Evolutionary conservation across 2,888 invertebrate species (phyloP).

Genomic region (Anthophora plumipes): DNA sequence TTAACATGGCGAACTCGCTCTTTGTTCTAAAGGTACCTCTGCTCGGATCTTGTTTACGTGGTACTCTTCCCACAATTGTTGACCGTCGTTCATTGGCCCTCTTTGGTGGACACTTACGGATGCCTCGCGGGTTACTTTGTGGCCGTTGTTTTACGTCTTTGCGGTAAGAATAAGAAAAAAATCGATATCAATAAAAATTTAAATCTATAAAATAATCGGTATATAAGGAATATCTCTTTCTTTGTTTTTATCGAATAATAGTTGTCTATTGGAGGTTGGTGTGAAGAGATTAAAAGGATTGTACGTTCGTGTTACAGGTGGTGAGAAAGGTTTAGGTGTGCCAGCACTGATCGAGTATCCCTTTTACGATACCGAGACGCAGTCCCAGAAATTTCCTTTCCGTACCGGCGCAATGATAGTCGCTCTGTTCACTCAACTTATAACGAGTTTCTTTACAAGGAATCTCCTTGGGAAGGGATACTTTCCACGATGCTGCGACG

Average conservation of each 20-base stretch:
- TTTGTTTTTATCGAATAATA: too few relatives aligned
- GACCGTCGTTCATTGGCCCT: constrained; percentile 88
- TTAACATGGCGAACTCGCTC: constrained; percentile 1
- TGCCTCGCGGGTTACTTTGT: constrained; percentile 86
- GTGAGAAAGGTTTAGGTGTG: constrained; percentile 87
- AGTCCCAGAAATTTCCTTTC: constrained; percentile 88
- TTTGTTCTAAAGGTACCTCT: constrained; percentile 85
- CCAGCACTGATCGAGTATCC: constrained; percentile 87
- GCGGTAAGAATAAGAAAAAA: constrained; percentile 75
- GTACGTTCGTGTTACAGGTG: constrained; percentile 83
- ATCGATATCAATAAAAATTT: too few relatives aligned
- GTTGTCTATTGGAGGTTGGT: too few relatives aligned
- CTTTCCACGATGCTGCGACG: constrained; percentile 81
- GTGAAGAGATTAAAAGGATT: too few relatives aligned
- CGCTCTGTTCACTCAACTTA: constrained; percentile 85
- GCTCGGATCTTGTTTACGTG: constrained; percentile 90
- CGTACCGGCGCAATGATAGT: constrained; percentile 88
- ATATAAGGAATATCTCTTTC: background rate
- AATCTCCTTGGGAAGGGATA: constrained; percentile 81
- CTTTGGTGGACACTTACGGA: constrained; percentile 89
- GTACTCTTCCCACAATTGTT: constrained; percentile 90
- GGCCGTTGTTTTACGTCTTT: constrained; percentile 85
- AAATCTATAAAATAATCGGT: background rate
- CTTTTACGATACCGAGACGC: constrained; percentile 82
- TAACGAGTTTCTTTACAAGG: constrained; percentile 85